Base-by-base conservation (phyloP, 2,113 vertebrate genomes). In the Passer domesticus region DNA sequence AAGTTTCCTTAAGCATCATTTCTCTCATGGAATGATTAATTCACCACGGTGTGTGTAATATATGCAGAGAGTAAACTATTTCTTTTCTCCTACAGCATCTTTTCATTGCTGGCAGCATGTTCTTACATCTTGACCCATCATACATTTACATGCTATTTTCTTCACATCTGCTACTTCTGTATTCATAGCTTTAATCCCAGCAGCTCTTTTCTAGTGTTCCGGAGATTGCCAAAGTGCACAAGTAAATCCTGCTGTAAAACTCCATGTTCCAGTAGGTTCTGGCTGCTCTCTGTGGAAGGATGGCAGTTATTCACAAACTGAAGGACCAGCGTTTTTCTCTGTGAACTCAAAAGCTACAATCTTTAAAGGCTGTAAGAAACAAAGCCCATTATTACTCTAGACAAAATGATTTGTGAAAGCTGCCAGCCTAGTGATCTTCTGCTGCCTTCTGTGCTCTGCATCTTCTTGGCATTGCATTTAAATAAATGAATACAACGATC, bases 111-210 rank as follows among this genome's bases (percentile, higher is more conserved):
- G 24, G 67, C 43, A 94, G 43, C 24, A 75, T 73, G 39, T 89
- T 94, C 63, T 31, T 82, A 60, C 24, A 84, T 79, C 81, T 96
- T 84, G 44, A 81, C 89, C 59, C 21, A 69, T 92, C 72, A 77
- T 76, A 74, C 19, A 92, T 96, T 95, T 95, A 85, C 52, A 72
- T 37, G 67, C 39, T 93, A 28, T 94, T 78, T 93, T 93, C 50
- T 86, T 95, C 59, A 89, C 25, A 56, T 59, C 50, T 96, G 31
- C 68, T 47, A 89, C 75, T 79, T 97, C 69, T 84, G 41, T 72
- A 72, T 92, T 52, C 68, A 84, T 75, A 87, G 31, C 39, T 94
- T 43, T 83, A 72, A 93, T 92, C 35, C 68, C 55, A 93, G 59
- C 4, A 55, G 39, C 17, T 92, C 59, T n/a, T 76, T 77, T 69